Evolutionary conservation across 2,113 vertebrate species (phyloP).

Genomic region (Melanocharis versteri): DNA sequence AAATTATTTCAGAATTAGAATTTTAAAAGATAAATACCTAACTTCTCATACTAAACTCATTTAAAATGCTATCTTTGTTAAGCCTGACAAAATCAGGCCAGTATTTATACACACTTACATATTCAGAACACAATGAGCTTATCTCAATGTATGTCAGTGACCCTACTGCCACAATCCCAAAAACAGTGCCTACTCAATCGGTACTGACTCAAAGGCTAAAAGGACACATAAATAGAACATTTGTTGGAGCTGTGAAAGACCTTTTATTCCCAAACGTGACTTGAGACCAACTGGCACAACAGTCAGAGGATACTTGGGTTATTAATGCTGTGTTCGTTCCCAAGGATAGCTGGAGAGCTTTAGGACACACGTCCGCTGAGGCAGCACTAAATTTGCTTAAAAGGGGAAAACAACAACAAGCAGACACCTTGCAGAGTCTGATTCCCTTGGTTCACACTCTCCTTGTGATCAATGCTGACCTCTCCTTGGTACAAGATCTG

Average conservation of each 20-base stretch:
- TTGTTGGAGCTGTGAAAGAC: background rate
- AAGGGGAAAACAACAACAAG: background rate
- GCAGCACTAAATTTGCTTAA: constrained; percentile 33
- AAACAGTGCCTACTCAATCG: background rate
- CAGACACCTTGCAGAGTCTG: background rate
- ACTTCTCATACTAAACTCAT: background rate
- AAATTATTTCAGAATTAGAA: background rate
- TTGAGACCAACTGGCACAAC: background rate
- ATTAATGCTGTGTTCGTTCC: background rate
- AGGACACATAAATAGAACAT: background rate
- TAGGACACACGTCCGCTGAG: background rate
- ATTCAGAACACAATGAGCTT: background rate
- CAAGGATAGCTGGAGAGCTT: background rate
- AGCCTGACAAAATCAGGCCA: background rate
- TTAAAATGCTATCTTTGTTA: background rate
- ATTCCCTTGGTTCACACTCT: background rate
- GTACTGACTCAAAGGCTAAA: background rate
- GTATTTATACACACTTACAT: background rate
- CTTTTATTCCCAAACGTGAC: background rate
- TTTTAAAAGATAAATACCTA: background rate
- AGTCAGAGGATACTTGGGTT: background rate
- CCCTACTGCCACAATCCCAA: background rate
- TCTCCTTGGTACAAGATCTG: background rate
- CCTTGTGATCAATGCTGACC: background rate
- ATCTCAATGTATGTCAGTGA: background rate